Evolutionary conservation across 2,888 invertebrate genomes (phyloP).

Genomic region (Bombyx huttoni): DNA sequence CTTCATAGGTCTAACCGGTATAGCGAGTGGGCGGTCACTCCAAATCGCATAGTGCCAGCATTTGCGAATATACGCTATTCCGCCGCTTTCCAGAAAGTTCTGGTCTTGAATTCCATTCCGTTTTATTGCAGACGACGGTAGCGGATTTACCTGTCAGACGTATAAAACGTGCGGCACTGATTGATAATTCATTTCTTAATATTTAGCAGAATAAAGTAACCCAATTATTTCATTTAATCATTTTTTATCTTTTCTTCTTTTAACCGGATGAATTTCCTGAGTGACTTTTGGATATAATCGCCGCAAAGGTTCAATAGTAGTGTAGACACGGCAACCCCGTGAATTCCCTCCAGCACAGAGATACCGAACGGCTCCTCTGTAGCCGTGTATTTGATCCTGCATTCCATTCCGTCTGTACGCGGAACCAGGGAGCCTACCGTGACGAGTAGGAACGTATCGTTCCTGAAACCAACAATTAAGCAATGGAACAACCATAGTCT

Average conservation of each 20-base stretch:
- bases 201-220: background rate
- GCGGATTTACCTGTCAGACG: slow-evolving; percentile 39
- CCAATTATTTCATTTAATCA: slow-evolving; percentile 4
- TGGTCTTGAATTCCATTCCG: slow-evolving; percentile 61
- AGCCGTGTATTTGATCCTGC: slow-evolving; percentile 58
- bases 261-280: slow-evolving; percentile 39
- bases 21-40: slow-evolving; percentile 33
- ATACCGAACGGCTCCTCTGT: slow-evolving; percentile 48
- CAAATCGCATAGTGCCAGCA: slow-evolving; percentile 38
- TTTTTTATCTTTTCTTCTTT: slow-evolving; percentile 37
- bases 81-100: slow-evolving; percentile 44
- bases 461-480: slow-evolving; percentile 63
- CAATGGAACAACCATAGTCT: slow-evolving; percentile 13
- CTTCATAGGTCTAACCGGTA: slow-evolving; percentile 46
- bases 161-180: slow-evolving; percentile 1
- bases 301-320: slow-evolving; percentile 39
- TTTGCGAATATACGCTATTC: slow-evolving; percentile 49
- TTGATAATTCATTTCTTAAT: background rate
- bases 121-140: slow-evolving; percentile 54
- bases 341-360: slow-evolving; percentile 30
- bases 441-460: slow-evolving; percentile 55
- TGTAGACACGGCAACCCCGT: slow-evolving; percentile 27
- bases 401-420: slow-evolving; percentile 54
- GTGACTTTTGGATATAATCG: slow-evolving; percentile 38
- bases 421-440: slow-evolving; percentile 49